phyloP scores from a whole-genome alignment of 2,113 vertebrate species.

The Neoarius graeffei region DNA sequence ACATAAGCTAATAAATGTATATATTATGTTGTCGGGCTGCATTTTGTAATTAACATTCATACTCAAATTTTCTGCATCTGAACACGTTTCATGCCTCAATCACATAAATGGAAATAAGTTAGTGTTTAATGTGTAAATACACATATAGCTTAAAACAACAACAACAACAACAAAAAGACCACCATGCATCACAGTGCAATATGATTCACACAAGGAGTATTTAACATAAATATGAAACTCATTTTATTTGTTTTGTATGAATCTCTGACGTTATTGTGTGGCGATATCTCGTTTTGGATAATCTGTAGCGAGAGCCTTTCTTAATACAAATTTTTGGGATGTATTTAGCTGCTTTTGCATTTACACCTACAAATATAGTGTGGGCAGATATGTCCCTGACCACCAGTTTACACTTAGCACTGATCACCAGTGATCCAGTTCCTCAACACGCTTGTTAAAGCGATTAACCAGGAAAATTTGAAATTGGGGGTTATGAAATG shows the following conservation, averaged over 20 bases:
- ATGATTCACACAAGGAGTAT: not conserved
- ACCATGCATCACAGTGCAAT: not conserved
- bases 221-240: not conserved
- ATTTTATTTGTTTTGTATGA: not conserved
- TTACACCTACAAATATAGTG: not conserved
- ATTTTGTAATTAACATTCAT: no score
- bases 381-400: not conserved
- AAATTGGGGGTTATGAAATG: no score
- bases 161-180: not conserved
- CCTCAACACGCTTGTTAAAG: not conserved
- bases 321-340: not conserved
- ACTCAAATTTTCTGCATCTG: no score
- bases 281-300: not conserved
- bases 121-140: not conserved
- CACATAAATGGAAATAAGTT: not conserved
- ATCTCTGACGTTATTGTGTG: not conserved
- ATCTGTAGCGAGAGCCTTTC: not conserved
- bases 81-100: no score
- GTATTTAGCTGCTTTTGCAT: not conserved
- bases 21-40: not conserved
- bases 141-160: not conserved
- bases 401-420: not conserved
- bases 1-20: not conserved
- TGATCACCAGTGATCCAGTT: not conserved
- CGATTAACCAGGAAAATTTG: no score